Conservation (phyloP, 2,113 vertebrate genomes). For the Sylvia atricapilla region DNA sequence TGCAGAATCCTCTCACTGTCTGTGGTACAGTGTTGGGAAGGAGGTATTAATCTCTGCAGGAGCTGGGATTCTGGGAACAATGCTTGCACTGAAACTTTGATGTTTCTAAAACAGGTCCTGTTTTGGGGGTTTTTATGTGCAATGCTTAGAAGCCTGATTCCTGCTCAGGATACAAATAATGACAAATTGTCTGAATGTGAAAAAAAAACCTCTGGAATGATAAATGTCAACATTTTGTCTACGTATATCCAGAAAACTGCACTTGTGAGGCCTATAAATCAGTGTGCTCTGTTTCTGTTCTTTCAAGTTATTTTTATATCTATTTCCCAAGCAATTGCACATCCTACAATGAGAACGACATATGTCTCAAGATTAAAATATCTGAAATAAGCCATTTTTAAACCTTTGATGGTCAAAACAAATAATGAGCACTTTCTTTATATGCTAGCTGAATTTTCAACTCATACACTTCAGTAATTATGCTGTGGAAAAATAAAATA, state of each 20-base stretch:
- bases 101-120: not conserved
- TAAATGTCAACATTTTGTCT: constrained; percentile 25
- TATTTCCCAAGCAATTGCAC: constrained; percentile 24
- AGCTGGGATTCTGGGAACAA: not conserved
- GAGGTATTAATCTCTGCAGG: not conserved
- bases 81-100: not conserved
- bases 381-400: constrained; percentile 43
- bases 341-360: constrained; percentile 8
- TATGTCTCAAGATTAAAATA: constrained; percentile 53
- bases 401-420: not conserved
- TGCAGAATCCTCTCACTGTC: not conserved
- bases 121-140: not conserved
- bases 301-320: constrained; percentile 31
- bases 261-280: not conserved
- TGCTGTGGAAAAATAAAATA: not conserved
- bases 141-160: not conserved
- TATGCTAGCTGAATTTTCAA: not conserved
- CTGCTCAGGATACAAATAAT: not conserved
- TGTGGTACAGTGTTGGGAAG: not conserved
- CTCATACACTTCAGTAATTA: not conserved
- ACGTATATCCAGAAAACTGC: not conserved
- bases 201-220: not conserved
- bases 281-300: not conserved
- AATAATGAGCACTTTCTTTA: not conserved
- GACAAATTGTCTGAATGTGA: not conserved